phyloP scores from a whole-genome alignment of 2,797 vertebrate species.

The Anniella stebbinsi region DNA sequence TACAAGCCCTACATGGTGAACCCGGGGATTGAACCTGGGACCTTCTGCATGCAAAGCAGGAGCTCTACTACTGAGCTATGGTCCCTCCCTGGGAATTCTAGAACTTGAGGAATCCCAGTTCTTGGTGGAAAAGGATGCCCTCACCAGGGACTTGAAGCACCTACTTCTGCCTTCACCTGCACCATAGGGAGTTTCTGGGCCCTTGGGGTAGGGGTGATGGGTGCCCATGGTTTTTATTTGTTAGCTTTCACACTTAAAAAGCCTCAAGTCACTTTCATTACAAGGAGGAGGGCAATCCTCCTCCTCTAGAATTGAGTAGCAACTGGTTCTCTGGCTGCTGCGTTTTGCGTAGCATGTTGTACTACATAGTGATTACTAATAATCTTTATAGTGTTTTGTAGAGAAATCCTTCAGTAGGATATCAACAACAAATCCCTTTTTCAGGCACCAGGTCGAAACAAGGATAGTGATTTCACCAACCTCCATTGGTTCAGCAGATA shows the following conservation, averaged over 20 bases:
- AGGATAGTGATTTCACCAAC: slow-evolving; percentile 76
- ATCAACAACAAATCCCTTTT: neutral
- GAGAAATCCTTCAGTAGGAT: neutral
- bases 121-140: neutral
- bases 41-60: too few relatives aligned
- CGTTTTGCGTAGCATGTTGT: neutral
- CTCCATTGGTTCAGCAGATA: slow-evolving; percentile 83
- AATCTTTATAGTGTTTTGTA: neutral
- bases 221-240: neutral
- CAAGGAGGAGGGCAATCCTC: neutral
- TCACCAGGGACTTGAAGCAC: neutral
- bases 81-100: neutral
- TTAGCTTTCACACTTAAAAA: neutral
- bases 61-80: neutral
- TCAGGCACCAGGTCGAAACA: neutral
- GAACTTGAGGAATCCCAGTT: neutral
- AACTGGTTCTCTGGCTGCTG: neutral
- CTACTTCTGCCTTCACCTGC: neutral
- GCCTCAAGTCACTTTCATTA: neutral
- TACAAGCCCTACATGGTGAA: too few relatives aligned
- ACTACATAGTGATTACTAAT: neutral
- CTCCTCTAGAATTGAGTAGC: neutral
- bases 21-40: too few relatives aligned
- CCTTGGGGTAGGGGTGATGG: neutral
- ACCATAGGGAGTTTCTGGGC: neutral